Conservation (phyloP, 2,888 invertebrate species). For the Polydrusus cervinus region DNA sequence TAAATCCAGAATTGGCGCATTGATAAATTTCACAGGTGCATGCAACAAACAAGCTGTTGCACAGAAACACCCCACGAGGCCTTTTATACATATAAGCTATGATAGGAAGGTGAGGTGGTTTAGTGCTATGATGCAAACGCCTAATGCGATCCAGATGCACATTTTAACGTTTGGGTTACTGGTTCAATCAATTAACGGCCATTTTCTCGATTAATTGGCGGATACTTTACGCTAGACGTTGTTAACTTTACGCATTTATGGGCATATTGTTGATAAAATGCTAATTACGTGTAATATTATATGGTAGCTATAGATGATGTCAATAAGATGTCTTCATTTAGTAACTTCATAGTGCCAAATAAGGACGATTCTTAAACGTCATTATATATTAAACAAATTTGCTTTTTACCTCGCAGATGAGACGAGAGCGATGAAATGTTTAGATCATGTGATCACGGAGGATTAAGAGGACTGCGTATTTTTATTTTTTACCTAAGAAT, state of each 20-base stretch:
- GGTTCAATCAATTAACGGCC: conserved; percentile 60
- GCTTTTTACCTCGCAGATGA: too few species aligned
- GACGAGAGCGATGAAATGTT: too few species aligned
- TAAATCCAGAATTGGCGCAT: conserved; percentile 63
- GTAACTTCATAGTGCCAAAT: too few species aligned
- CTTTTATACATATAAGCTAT: conserved; percentile 37
- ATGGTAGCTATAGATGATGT: too few species aligned
- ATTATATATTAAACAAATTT: too few species aligned
- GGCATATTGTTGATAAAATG: conserved; percentile 31
- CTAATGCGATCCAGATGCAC: conserved; percentile 56
- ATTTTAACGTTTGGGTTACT: conserved; percentile 58
- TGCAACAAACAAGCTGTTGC: conserved; percentile 69
- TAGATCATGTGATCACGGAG: too few species aligned
- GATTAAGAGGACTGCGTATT: too few species aligned
- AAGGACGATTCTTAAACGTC: too few species aligned
- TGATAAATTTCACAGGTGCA: conserved; percentile 65
- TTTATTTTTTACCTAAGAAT: too few species aligned
- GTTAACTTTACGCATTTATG: conserved; percentile 49
- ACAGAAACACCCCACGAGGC: conserved; percentile 63
- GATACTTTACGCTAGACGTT: conserved; percentile 51
- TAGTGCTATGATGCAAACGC: conserved; percentile 51
- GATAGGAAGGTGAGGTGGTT: conserved; percentile 50
- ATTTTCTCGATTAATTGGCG: conserved; percentile 60
- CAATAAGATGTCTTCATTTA: too few species aligned
- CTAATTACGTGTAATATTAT: not conserved